Conservation (phyloP, 2,113 vertebrate genomes). For the Phrynosoma platyrhinos region DNA sequence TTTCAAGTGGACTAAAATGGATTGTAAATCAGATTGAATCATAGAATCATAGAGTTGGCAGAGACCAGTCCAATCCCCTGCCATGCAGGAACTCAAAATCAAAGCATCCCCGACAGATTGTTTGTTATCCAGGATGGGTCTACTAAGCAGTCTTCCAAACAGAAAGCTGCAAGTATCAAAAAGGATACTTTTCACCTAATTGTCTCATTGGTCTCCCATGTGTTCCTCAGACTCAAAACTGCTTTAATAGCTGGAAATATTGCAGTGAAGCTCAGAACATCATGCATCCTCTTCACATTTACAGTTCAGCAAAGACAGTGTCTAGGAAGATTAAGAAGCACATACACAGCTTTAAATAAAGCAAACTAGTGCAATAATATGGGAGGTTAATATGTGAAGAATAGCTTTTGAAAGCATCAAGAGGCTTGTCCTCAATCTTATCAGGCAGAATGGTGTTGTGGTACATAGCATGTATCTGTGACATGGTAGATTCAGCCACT, state of each 20-base stretch:
- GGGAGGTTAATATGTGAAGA: neutral
- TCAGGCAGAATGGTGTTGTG: neutral
- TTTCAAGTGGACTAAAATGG: neutral
- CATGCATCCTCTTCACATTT: neutral
- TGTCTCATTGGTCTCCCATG: neutral
- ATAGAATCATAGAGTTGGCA: too few relatives aligned
- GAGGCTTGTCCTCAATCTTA: too few relatives aligned
- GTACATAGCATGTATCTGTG: neutral
- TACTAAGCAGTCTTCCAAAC: neutral
- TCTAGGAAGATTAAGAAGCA: constrained; percentile 17
- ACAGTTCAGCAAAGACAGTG: neutral
- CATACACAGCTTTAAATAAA: neutral
- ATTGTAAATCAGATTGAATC: neutral
- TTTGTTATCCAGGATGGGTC: neutral
- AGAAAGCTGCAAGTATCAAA: neutral
- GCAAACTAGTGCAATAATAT: constrained; percentile 6
- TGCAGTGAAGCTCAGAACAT: neutral
- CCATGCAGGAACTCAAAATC: too few relatives aligned
- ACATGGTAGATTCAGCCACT: neutral
- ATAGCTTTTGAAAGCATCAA: neutral
- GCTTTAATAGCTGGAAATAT: neutral
- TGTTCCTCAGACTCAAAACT: neutral
- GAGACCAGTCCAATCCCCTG: too few relatives aligned
- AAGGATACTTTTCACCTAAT: neutral
- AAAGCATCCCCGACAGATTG: too few relatives aligned